phyloP scores from a whole-genome alignment of 2,113 vertebrate species.

The Tympanuchus pallidicinctus region DNA sequence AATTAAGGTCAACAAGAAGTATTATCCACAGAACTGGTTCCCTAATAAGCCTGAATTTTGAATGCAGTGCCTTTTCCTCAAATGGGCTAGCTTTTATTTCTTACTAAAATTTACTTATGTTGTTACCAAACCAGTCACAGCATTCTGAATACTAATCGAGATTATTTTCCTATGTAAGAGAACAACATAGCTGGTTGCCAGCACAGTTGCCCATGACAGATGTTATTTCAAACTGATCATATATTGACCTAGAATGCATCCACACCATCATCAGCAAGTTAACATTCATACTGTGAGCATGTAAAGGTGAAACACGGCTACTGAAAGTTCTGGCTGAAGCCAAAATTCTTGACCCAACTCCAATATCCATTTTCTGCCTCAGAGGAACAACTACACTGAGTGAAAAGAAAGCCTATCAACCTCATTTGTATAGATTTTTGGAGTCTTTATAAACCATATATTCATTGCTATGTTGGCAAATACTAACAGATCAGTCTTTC shows the following conservation, averaged over 20 bases:
- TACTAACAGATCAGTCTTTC: neutral
- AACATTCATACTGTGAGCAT: neutral
- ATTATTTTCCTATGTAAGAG: neutral
- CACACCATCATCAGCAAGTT: neutral
- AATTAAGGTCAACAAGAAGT: neutral
- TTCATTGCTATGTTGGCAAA: neutral
- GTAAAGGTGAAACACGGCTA: neutral
- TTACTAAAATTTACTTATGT: neutral
- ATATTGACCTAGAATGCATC: conserved; percentile 18
- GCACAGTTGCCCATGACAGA: neutral
- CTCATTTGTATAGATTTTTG: neutral
- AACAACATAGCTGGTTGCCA: neutral
- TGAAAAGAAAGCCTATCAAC: neutral
- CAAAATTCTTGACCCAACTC: neutral
- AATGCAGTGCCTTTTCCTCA: neutral
- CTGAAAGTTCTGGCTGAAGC: neutral
- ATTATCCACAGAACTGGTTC: neutral
- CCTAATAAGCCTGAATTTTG: neutral
- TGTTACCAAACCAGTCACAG: neutral
- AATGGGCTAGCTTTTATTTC: neutral
- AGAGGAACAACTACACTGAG: neutral
- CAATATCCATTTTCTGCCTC: neutral
- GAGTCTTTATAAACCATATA: neutral
- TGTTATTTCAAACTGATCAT: conserved; percentile 5
- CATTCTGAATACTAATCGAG: neutral